phyloP scores from a whole-genome alignment of 2,113 vertebrate genomes.

The Parus major region DNA sequence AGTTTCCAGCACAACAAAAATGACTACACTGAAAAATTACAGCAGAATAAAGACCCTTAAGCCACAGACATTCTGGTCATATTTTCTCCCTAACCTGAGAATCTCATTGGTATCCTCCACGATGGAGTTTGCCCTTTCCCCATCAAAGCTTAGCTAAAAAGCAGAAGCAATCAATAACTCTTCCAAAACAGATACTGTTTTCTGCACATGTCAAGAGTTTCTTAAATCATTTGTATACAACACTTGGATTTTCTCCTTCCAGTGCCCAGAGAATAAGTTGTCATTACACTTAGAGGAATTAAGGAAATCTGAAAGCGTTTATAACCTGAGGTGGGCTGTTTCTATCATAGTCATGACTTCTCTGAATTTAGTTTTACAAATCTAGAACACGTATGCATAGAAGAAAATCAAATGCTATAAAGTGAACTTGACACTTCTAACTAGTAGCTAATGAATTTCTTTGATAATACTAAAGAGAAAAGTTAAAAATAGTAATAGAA shows the following conservation, averaged over 20 bases:
- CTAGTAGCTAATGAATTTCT: not conserved
- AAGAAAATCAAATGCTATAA: not conserved
- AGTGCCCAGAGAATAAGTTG: not conserved
- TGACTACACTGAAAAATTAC: not conserved
- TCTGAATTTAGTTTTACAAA: not conserved
- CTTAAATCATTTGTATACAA: not conserved
- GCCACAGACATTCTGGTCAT: not conserved
- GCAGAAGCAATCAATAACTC: not conserved
- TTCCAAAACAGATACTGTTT: not conserved
- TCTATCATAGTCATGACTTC: not conserved
- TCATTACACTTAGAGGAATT: not conserved
- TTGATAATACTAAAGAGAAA: not conserved
- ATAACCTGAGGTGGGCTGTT: not conserved
- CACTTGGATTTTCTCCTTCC: not conserved
- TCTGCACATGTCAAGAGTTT: not conserved
- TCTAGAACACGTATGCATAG: not conserved
- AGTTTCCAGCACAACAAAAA: not conserved
- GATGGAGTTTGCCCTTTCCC: not conserved
- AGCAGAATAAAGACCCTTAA: not conserved
- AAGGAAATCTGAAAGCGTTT: not conserved
- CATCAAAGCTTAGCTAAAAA: not conserved
- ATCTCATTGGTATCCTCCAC: not conserved
- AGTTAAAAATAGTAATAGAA: conserved; percentile 41
- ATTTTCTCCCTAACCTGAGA: not conserved
- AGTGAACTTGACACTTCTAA: not conserved